Percentiles rank a stretch among this genome's conserved stretches.
Evolutionary conservation across 2,888 invertebrate species (phyloP).

Genomic region (Candidula unifasciata): DNA sequence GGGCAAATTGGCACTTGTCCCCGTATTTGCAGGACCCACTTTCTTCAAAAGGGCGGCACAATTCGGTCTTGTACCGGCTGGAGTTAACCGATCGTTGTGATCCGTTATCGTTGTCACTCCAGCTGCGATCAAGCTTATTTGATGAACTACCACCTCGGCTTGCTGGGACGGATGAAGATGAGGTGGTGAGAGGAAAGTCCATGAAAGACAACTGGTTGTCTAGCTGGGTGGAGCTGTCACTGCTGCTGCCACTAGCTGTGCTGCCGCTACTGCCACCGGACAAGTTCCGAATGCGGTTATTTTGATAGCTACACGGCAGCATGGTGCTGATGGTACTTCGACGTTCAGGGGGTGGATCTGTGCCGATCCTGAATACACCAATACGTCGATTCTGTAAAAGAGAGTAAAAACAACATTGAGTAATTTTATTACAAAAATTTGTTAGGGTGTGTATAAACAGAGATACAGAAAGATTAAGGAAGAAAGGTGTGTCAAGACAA

Average conservation of each 20-base stretch:
- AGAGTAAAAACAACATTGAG: neutral
- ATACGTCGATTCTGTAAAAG: conserved; percentile 40
- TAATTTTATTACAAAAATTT: no score
- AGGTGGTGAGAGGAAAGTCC: neutral
- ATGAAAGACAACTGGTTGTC: conserved; percentile 35
- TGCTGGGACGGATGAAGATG: neutral
- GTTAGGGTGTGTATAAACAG: no score
- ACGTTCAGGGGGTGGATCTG: conserved; percentile 45
- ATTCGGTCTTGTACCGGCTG: conserved; percentile 94
- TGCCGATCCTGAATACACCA: conserved; percentile 26
- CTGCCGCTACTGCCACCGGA: conserved; percentile 52
- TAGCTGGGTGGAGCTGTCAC: conserved; percentile 32
- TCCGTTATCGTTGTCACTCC: conserved; percentile 81
- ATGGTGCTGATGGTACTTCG: conserved; percentile 49
- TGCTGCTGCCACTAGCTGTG: conserved; percentile 49
- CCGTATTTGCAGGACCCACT: conserved; percentile 94
- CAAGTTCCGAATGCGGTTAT: conserved; percentile 44
- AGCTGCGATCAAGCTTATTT: conserved; percentile 87
- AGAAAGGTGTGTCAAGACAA: no score
- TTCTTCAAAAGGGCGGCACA: conserved; percentile 97
- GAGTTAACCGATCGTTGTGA: conserved; percentile 65
- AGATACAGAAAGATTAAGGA: no score
- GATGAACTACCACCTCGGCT: neutral
- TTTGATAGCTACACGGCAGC: conserved; percentile 21
- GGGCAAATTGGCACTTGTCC: conserved; percentile 98